Percentiles rank a stretch among this genome's conserved stretches.
phyloP scores from a whole-genome alignment of 2,888 invertebrate genomes.

The Leptinotarsa haldemani region DNA sequence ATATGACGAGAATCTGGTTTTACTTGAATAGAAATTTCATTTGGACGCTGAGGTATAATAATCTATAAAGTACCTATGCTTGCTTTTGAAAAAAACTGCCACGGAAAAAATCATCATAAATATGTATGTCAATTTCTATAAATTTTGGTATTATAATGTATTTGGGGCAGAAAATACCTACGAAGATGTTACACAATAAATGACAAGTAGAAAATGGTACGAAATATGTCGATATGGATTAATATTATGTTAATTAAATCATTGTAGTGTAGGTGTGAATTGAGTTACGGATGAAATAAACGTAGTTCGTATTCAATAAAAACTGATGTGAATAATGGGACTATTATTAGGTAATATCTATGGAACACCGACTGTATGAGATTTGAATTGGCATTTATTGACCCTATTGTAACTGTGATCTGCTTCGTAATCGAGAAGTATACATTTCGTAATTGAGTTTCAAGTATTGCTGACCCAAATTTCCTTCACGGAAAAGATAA shows the following conservation, averaged over 20 bases:
- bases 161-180: no score
- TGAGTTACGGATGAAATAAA: slow-evolving; percentile 15
- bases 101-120: no score
- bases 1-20: background rate
- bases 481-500: no score
- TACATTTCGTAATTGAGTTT: background rate
- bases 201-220: background rate
- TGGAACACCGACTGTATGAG: background rate
- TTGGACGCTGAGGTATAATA: no score
- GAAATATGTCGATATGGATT: background rate
- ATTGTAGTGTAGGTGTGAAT: background rate
- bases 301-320: slow-evolving; percentile 9
- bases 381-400: background rate
- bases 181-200: no score
- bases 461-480: background rate
- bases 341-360: slow-evolving; percentile 13
- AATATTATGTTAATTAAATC: slow-evolving; percentile 9
- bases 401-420: background rate
- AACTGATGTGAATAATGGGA: background rate
- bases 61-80: no score
- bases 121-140: no score
- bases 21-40: background rate
- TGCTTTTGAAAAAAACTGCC: no score
- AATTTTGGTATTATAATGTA: no score
- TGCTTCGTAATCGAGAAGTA: background rate